phyloP scores from a whole-genome alignment of 2,113 vertebrate species.

The Trematomus loennbergii region DNA sequence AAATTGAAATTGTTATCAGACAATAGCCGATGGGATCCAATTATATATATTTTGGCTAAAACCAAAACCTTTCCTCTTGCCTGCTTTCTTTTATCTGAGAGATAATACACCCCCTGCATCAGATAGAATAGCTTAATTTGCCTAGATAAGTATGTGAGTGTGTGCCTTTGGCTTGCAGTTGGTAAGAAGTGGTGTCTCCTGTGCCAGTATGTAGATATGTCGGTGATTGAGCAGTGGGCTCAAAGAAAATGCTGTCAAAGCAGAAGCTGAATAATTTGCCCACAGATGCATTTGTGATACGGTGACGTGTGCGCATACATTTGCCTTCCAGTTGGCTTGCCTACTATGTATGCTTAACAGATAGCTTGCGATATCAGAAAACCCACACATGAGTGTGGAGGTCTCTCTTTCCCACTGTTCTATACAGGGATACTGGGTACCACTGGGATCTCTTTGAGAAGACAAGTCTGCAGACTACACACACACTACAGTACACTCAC shows the following conservation, averaged over 20 bases:
- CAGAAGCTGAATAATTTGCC: constrained; percentile 71
- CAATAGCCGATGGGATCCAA: too few species aligned
- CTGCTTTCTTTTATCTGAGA: too few species aligned
- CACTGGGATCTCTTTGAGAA: constrained; percentile 36
- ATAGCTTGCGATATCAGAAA: constrained; percentile 45
- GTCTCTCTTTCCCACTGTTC: constrained; percentile 15
- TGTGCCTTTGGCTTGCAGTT: constrained; percentile 29
- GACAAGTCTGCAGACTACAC: neutral
- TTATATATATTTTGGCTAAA: too few species aligned
- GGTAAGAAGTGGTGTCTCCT: constrained; percentile 29
- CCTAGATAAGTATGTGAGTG: constrained; percentile 38
- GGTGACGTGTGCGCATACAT: constrained; percentile 62
- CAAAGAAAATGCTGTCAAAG: constrained; percentile 68
- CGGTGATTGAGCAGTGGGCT: constrained; percentile 41
- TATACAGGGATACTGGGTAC: constrained; percentile 32
- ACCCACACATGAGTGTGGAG: constrained; percentile 24
- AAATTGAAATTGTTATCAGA: too few species aligned
- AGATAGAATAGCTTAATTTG: constrained; percentile 63
- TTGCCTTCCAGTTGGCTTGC: constrained; percentile 48
- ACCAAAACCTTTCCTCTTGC: too few species aligned
- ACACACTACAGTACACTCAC: neutral
- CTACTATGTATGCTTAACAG: constrained; percentile 51
- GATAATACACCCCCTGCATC: constrained; percentile 17
- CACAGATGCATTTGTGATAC: constrained; percentile 58
- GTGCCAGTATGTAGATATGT: constrained; percentile 48